Base-by-base conservation (phyloP, 35 echinoderm and acorn worm species). In the Holothuria glaberrima region DNA sequence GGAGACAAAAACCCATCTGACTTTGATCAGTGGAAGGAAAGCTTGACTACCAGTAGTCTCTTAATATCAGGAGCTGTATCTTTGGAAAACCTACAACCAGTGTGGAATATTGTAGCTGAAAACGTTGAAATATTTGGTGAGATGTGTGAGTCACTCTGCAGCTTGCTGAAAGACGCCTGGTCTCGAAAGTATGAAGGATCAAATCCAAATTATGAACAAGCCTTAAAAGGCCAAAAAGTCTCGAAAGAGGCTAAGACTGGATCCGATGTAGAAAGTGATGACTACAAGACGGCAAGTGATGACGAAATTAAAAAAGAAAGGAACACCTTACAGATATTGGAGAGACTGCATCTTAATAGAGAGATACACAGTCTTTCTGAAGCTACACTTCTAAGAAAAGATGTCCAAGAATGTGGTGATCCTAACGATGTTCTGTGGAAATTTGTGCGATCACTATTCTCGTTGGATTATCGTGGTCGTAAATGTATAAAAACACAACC, bases 231-330 rank as follows among this genome's bases (percentile, higher is more conserved):
- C 28, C 3, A 54, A 54, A 10, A 52, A 13, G 14, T 54, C 44
- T 21, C 0, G 24, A 6, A 22, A 13, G 25, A 22, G 5, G 45
- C 44, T 22, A 14, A 22, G 9, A 19, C 5, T 5, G 29, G 41
- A 21, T 33, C 27, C 0, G 69, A 73, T 33, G 69, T 0, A 73
- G 30, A 26, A 1, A 73, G 33, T 33, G 69, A 72, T 33, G 22
- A 50, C 18, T 81, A 57, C 25, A 46, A 81, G 25, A 81, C 6
- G 28, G 76, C 76, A 54, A 81, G 46, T 81, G 76, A 57, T 26
- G 25, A 81, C 32, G 76, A 81, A 19, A 30, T 17, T 58, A 6
- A 4, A 48, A 27, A 30, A n/a, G 69, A 72, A 72, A 5, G 29
- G 17, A 72, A 72, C 69, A 72, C 17, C 13, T 35, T 14, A 12